Evolutionary conservation across 1,140 invertebrate species (phyloP), one percentile per base, ranked within the genome.

Genomic region (Neodiprion fabricii): DNA sequence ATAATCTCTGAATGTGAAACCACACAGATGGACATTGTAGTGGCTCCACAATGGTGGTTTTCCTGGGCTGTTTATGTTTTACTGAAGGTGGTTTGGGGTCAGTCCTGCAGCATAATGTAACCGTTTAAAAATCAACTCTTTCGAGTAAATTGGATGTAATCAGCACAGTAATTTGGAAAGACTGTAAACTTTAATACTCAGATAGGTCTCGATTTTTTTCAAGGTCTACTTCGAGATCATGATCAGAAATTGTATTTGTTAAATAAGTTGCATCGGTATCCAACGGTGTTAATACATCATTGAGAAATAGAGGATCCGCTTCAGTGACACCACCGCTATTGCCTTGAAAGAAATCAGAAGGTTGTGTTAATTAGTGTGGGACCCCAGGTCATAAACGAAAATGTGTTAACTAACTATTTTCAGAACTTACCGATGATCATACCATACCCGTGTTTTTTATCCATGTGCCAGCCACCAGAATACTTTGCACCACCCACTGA

Each of bases 401-500:
- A 40, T 40, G 28, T 40, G 28, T 40, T 40, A 40, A 40, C 28
- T 40, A 40, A 40, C 28, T 5, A 40, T 40, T 40, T 40, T 40
- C 9, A 70, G 53, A 50, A 12, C 66, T 14, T 53, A 71, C 90
- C 90, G 21, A 91, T 84, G 73, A 91, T 82, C 50, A 85, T 85
- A 23, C 91, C 91, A 17, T 81, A 75, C 2, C 91, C 91, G 73
- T 91, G 83, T 79, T 92, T 92, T 72, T 89, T 86, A 79, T 91
- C 89, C 67, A 89, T 81, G 75, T 85, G 84, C 82, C 90, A 92
- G 50, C 87, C 81, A 14, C 91, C 91, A 70, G 85, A 88, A 76
- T 91, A 89, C 79, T 85, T 88, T 0, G 89, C 87, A 5, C 90
- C 89, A 69, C 88, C 85, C 48, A 87, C 86, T 9, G 87, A 86